A percentile compares a stretch with the other conserved stretches of the same genome.
These are phyloP conservation scores for Hirudinaria manillensis DNA, from an alignment of 2,888 invertebrate genomes.

Conservation along the genomic window DNA sequence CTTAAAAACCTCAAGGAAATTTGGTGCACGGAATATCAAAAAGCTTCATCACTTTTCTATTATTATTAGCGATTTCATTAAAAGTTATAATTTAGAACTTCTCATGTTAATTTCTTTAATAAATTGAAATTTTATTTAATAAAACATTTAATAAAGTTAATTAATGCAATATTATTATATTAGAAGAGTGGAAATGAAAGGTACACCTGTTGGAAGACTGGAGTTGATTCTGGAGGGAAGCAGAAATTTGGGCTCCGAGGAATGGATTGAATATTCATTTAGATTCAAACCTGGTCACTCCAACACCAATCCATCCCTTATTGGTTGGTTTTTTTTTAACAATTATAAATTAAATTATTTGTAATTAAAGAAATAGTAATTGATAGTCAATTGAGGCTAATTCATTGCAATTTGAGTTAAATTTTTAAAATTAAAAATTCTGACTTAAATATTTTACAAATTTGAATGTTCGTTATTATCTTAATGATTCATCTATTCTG, in stretches of 20 bases:
- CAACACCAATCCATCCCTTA: slow-evolving; percentile 63
- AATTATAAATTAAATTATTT: slow-evolving; percentile 55
- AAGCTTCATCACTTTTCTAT: too few relatives aligned
- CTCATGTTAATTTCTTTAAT: neutral
- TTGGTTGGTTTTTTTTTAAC: slow-evolving; percentile 61
- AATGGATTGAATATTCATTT: slow-evolving; percentile 70
- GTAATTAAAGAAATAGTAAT: too few relatives aligned
- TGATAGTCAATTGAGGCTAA: neutral
- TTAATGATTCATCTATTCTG: neutral
- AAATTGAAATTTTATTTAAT: neutral
- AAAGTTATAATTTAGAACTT: neutral
- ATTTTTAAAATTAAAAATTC: neutral
- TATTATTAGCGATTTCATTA: too few relatives aligned
- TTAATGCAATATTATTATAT: neutral
- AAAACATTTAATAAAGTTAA: too few relatives aligned
- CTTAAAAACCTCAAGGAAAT: too few relatives aligned
- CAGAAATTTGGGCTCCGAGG: slow-evolving; percentile 59
- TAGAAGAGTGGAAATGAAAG: slow-evolving; percentile 14
- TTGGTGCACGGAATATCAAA: too few relatives aligned
- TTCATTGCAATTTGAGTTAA: neutral
- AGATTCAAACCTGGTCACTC: slow-evolving; percentile 71
- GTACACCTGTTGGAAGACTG: slow-evolving; percentile 59
- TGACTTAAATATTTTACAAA: neutral
- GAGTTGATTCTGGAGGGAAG: slow-evolving; percentile 72
- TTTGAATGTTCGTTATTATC: neutral